Base-by-base conservation (phyloP, 2,113 vertebrate species). In the Sander lucioperca region DNA sequence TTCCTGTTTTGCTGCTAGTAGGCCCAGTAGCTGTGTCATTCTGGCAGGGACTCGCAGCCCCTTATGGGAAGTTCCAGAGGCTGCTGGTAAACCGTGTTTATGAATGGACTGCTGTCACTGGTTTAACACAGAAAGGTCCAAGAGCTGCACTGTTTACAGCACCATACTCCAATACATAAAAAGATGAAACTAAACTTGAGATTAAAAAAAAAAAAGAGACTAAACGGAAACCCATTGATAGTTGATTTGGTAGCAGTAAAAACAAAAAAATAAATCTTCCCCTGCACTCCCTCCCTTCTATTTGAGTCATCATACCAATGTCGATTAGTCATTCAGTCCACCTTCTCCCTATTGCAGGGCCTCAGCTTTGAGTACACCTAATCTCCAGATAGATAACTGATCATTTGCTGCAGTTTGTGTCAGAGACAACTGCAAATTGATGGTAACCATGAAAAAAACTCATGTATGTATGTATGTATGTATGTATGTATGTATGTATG, bases 61-160 rank as follows among this genome's bases (percentile, higher is more conserved):
- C 66, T 82, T 88, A 84, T 91, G 90, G 90, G 91, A 94, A 93
- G 84, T 90, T 84, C 90, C 77, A 77, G 57, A 45, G 77, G 70
- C 86, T 93, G 85, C 84, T 92, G 90, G 89, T 84, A 88, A 91
- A 90, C 66, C 18, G 61, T 86, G 87, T 91, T 93, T 92, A 90
- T 93, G 92, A 94, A 89, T 90, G 91, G 82, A 80, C 65, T 79
- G 84, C 82, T 88, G 89, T 90, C 85, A 77, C 50, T 77, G 66
- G 79, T 85, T 80, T 58, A 77, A 77, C 62, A 75, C 78, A 86
- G 80, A 85, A 56, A 59, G 59, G 27, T 64, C 66, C 57, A 59
- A 53, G 48, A 84, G 77, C 65, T 71, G 48, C 56, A 64, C n/a
- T 45, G 27, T 77, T 81, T 71, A 27, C 56, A n/a, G 23, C 66